Evolutionary conservation across 2,888 invertebrate genomes (phyloP), one percentile per base, ranked within the genome.

Genomic region (Tholera decimalis): DNA sequence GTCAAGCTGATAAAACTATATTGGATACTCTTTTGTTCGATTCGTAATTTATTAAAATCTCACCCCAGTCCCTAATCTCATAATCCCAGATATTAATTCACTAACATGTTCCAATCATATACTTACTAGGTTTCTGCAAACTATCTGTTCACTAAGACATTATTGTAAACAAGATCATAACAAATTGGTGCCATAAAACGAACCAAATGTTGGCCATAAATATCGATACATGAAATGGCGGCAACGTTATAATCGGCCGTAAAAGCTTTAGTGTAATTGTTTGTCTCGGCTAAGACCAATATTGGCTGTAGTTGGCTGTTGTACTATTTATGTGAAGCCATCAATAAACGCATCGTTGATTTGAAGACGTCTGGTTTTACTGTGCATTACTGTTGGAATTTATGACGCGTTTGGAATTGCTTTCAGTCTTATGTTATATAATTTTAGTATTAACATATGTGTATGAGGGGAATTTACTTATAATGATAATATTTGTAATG

Each of bases 221-320:
- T 76, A 80, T 79, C 51, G 73, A 50, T 67, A 76, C 71, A 76
- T 72, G 69, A 72, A 68, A 80, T 69, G 73, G 47, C 73, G 63
- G 49, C 66, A 41, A 55, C 47, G 66, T 51, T 70, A 80, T 82
- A 80, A 80, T 82, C 77, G 72, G 22, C 43, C 51, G 67, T 82
- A 82, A 77, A 81, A 77, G 61, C 68, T 73, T 44, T 79, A 80
- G 62, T 77, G 80, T 80, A 77, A 80, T 82, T 80, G 77, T 82
- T 74, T 77, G 71, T 51, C 56, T 61, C 60, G 46, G 47, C 78
- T 57, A 46, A 61, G 33, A 57, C 68, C 72, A 69, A 81, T 51
- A 57, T 76, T 79, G 77, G 68, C 37, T 51, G 24, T 62, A 65
- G 57, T 66, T 73, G 59, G 62, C 60, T 55, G 20, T 69, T 15